Conservation (phyloP, 2,797 vertebrate genomes). For the Oreonectes daqikongensis region DNA sequence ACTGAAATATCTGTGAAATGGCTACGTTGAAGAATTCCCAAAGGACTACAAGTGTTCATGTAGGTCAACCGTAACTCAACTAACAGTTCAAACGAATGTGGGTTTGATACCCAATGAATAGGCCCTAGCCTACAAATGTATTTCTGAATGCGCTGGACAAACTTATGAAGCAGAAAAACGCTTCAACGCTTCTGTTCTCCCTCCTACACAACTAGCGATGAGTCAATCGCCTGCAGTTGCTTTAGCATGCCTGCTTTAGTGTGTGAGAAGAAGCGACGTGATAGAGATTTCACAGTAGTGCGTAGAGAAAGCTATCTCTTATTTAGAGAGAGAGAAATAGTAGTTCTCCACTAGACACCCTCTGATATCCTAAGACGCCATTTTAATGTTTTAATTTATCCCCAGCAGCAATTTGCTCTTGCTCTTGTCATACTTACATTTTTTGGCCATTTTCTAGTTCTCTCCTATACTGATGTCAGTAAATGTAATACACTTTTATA, state of each 20-base stretch:
- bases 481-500: too few species aligned
- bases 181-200: constrained; percentile 41
- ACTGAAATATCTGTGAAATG: background rate
- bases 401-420: background rate
- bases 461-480: too few species aligned
- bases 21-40: background rate
- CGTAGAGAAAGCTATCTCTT: background rate
- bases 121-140: too few species aligned
- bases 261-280: constrained; percentile 23
- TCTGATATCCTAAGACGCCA: background rate
- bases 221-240: constrained; percentile 49
- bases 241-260: constrained; percentile 20
- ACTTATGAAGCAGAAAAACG: too few species aligned
- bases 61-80: background rate
- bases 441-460: too few species aligned
- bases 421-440: background rate
- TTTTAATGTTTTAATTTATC: background rate
- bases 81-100: too few species aligned
- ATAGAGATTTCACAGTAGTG: background rate
- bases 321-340: background rate
- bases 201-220: constrained; percentile 54
- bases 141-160: too few species aligned
- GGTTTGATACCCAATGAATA: too few species aligned
- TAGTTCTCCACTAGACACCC: background rate
- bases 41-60: too few species aligned